Conservation (phyloP, 2,113 vertebrate genomes). For the Fregata magnificens region DNA sequence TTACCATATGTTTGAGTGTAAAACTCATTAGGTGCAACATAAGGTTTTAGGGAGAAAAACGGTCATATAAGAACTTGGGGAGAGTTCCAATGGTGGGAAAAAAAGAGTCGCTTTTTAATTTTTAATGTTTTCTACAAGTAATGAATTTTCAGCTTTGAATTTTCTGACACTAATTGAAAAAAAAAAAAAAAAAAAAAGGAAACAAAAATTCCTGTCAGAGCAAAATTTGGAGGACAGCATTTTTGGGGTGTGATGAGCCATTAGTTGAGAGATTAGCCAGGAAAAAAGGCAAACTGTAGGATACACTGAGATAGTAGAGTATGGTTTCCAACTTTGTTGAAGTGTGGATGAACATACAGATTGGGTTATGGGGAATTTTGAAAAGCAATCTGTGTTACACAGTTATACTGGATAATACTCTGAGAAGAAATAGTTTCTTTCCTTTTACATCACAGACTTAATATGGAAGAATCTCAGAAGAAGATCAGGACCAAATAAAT, state of each 20-base stretch:
- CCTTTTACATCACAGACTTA: background rate
- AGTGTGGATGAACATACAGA: background rate
- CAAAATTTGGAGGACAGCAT: background rate
- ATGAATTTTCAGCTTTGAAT: background rate
- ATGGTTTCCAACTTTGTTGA: background rate
- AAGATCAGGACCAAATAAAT: background rate
- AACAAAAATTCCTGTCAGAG: background rate
- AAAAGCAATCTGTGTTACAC: background rate
- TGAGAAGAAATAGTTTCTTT: background rate
- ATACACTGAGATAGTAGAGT: background rate
- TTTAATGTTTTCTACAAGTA: background rate
- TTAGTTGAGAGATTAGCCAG: background rate
- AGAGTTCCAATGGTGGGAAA: background rate
- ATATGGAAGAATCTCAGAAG: background rate
- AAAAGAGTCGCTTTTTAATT: background rate
- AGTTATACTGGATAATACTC: background rate
- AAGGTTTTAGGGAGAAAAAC: background rate
- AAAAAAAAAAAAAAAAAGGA: background rate
- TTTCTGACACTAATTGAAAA: background rate
- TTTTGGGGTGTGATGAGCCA: background rate
- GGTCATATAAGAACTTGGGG: background rate
- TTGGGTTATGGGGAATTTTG: background rate
- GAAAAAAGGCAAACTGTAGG: background rate
- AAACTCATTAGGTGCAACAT: background rate
- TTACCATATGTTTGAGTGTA: background rate